These are phyloP conservation scores for Sebastes iracundus DNA, from an alignment of 2,797 vertebrate genomes.

Conservation along the genomic window DNA sequence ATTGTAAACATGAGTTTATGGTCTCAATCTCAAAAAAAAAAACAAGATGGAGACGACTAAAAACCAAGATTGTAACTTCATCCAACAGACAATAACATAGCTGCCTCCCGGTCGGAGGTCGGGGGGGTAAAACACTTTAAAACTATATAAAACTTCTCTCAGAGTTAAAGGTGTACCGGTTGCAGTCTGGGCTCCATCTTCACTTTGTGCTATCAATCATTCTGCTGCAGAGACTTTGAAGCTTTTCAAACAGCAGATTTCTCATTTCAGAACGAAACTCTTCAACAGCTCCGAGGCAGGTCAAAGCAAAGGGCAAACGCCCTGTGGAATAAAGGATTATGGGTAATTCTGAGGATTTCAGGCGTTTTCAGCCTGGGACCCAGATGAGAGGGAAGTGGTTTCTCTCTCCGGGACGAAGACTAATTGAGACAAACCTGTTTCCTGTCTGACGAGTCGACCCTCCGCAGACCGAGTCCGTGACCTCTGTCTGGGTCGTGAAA, in stretches of 20 bases:
- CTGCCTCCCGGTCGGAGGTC: background rate
- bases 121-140: background rate
- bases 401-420: conserved; percentile 38
- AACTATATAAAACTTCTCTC: background rate
- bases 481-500: background rate
- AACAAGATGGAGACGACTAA: no score
- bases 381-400: conserved; percentile 33
- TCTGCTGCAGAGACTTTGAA: background rate
- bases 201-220: conserved; percentile 1
- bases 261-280: conserved; percentile 28
- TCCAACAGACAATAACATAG: no score
- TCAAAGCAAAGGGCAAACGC: conserved; percentile 43
- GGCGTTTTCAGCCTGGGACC: background rate
- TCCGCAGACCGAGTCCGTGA: background rate
- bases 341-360: conserved; percentile 59
- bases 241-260: background rate
- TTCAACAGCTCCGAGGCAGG: conserved; percentile 5
- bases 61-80: no score
- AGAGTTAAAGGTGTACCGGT: background rate
- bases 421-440: conserved; percentile 55
- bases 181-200: background rate
- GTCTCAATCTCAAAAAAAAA: no score
- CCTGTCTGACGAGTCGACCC: conserved; percentile 13
- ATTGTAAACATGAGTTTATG: no score
- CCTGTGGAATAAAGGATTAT: conserved; percentile 50